Percentiles rank a stretch among this genome's conserved stretches.
Conservation (phyloP, 2,888 invertebrate species). For the Eucera pruinosa region DNA sequence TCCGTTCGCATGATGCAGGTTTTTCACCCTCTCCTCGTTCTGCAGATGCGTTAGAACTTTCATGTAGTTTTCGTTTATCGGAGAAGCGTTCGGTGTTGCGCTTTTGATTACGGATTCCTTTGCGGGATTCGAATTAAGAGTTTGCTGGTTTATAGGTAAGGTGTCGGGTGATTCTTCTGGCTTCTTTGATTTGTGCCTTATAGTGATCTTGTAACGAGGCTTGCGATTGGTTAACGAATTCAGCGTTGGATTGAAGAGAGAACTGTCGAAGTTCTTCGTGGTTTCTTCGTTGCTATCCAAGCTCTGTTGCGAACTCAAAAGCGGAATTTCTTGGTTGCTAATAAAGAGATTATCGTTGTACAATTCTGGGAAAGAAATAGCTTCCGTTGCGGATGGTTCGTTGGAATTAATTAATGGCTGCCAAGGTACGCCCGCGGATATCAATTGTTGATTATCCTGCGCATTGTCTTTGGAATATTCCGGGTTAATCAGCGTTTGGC, state of each 20-base stretch:
- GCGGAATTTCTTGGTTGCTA: not conserved
- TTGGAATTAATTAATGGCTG: not conserved
- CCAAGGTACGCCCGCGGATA: not conserved
- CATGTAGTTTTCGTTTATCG: slow-evolving; percentile 36
- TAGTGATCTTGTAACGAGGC: slow-evolving; percentile 55
- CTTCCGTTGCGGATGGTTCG: not conserved
- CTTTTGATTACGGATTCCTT: not conserved
- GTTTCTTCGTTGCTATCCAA: slow-evolving; percentile 19
- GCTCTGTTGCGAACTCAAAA: not conserved
- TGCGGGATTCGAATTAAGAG: not conserved
- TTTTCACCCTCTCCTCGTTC: slow-evolving; percentile 12
- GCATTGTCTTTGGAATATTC: not conserved
- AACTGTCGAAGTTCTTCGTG: not conserved
- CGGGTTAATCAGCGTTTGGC: not conserved
- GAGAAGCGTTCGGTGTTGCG: not conserved
- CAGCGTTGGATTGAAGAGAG: not conserved
- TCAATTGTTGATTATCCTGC: not conserved
- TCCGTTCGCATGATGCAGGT: not conserved
- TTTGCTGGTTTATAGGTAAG: not conserved
- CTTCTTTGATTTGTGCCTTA: slow-evolving; percentile 51
- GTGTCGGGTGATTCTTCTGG: not conserved
- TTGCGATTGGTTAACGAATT: not conserved
- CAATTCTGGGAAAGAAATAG: not conserved
- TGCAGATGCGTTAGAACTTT: slow-evolving; percentile 55
- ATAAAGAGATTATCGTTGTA: not conserved